These are phyloP conservation scores for Pseudomyrmex pallidus DNA, from an alignment of 1,140 invertebrate genomes.

Conservation along the genomic window DNA sequence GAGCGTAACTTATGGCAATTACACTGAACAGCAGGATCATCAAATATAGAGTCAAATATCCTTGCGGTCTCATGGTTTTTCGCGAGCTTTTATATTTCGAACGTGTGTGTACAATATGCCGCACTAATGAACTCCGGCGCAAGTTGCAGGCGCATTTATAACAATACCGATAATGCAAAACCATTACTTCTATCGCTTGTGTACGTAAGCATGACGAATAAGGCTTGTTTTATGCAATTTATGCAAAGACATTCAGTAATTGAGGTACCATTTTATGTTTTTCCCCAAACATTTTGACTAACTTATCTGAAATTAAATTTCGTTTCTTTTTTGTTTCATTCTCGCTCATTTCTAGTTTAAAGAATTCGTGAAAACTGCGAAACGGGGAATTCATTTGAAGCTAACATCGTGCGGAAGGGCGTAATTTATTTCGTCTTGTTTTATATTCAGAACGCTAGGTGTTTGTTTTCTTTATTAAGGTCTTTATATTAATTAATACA, in stretches of 20 bases:
- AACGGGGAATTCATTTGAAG: no score
- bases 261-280: background rate
- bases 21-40: background rate
- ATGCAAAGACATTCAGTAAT: background rate
- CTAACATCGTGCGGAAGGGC: no score
- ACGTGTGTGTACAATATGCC: background rate
- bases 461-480: no score
- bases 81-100: background rate
- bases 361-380: no score
- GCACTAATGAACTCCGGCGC: background rate
- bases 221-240: background rate
- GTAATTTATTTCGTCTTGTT: no score
- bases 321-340: no score
- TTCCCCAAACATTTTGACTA: background rate
- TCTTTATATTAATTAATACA: no score
- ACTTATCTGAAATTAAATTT: no score
- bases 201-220: background rate
- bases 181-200: slow-evolving; percentile 15
- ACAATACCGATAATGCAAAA: slow-evolving; percentile 19
- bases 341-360: no score
- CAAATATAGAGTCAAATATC: background rate
- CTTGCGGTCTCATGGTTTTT: background rate
- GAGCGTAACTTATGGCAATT: background rate
- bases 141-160: slow-evolving; percentile 25
- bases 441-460: no score